Evolutionary conservation across 1,140 invertebrate species (phyloP).

Genomic region (Heterodera schachtii): DNA sequence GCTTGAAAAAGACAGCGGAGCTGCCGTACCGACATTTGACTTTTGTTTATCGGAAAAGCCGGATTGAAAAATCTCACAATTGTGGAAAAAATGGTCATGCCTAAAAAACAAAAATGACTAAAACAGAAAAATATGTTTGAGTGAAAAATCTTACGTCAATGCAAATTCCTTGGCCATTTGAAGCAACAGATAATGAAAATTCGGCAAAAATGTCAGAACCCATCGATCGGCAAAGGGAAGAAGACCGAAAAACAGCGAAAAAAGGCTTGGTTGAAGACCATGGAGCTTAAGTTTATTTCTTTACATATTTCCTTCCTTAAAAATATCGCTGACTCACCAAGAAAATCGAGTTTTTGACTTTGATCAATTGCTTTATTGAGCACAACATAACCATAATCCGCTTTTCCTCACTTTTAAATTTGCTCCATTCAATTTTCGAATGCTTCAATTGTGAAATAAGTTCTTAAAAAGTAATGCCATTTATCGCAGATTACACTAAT

Average conservation of each 20-base stretch:
- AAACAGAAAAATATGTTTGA: not conserved
- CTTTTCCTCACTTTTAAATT: conserved; percentile 17
- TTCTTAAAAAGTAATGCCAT: conserved; percentile 20
- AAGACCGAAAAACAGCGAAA: conserved; percentile 37
- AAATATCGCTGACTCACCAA: conserved; percentile 31
- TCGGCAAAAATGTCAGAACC: conserved; percentile 28
- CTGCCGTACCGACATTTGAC: not conserved
- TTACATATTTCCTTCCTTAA: conserved; percentile 13
- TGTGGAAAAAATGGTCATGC: conserved; percentile 36
- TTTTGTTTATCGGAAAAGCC: conserved; percentile 1
- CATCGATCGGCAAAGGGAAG: conserved; percentile 34
- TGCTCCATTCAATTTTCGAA: not conserved
- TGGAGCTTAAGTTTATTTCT: conserved; percentile 19
- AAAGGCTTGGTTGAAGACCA: conserved; percentile 39
- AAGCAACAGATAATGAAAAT: conserved; percentile 28
- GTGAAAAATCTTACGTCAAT: conserved; percentile 26
- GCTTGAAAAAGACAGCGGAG: conserved; percentile 12
- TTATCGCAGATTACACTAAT: too few relatives aligned
- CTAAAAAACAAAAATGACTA: conserved; percentile 26
- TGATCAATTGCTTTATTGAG: conserved; percentile 27
- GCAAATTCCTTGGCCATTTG: conserved; percentile 32
- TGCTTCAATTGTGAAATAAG: conserved; percentile 11
- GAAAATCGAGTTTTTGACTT: conserved; percentile 39
- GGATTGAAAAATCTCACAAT: conserved; percentile 30
- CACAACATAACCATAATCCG: conserved; percentile 28